Evolutionary conservation across 2,113 vertebrate species (phyloP), one percentile per base, ranked within the genome.

Genomic region (Nibea albiflora): DNA sequence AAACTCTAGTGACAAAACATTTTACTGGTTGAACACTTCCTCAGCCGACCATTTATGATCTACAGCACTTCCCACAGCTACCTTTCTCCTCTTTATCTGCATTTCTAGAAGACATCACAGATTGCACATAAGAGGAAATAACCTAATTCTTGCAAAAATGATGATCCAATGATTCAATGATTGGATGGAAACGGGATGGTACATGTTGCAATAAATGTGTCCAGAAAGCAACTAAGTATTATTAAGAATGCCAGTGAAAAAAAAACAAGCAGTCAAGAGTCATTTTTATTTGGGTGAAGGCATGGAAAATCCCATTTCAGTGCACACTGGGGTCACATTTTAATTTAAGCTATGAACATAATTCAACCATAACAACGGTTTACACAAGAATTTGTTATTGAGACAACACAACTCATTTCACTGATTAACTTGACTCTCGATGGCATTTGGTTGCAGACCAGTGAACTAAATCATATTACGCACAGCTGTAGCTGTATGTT

Each of bases 271-370:
- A 2, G 24, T 26, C 24, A 26, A 26, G 12, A 26, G 39, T 26
- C 3, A 39, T 68, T 50, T 77, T 46, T 53, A 58, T 58, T 58
- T 67, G 28, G 64, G 20, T 22, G 28, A 42, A n/a, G 28, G n/a
- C 17, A 56, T 31, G 42, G 39, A 28, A 62, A 78, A 70, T 62
- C 44, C n/a, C 52, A 78, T 78, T 70, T 69, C 66, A 44, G 22
- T 42, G 22, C 11, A 26, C 14, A 60, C 16, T 26, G 28, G 26
- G 44, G 65, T 16, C 26, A 26, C n/a, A 60, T 68, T 52, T 69
- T 78, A 70, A 70, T 44, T 17, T 53, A 39, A 46, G 17, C 4
- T 66, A 66, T 57, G 17, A 47, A 66, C 6, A 12, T 76, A n/a
- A 66, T 67, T 68, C 53, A 58, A 0, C 42, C 24, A 77, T 16